Percentiles rank a stretch among this genome's conserved stretches.
phyloP scores from a whole-genome alignment of 2,888 invertebrate genomes.

The Torymus tubicola region DNA sequence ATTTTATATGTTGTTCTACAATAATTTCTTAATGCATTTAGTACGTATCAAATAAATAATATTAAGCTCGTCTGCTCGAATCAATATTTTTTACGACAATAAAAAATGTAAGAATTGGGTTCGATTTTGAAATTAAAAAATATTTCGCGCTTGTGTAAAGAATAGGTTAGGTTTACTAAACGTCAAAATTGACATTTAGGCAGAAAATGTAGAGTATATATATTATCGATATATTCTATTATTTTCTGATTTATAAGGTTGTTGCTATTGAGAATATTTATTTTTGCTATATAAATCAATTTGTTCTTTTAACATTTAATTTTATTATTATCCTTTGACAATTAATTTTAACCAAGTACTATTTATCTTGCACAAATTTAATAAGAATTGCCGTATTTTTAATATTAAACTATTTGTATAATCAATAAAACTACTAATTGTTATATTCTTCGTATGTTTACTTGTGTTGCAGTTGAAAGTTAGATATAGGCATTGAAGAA shows the following conservation, averaged over 20 bases:
- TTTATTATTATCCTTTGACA: too few species aligned
- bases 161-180: slow-evolving; percentile 24
- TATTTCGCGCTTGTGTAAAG: background rate
- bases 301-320: too few species aligned
- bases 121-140: too few species aligned
- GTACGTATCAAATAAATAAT: background rate
- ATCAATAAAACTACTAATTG: too few species aligned
- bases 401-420: too few species aligned
- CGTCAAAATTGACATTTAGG: slow-evolving; percentile 18
- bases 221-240: background rate
- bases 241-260: background rate
- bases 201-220: too few species aligned
- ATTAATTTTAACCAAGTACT: too few species aligned
- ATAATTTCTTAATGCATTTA: background rate
- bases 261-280: background rate
- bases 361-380: too few species aligned
- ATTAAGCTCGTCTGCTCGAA: too few species aligned
- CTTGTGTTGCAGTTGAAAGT: background rate
- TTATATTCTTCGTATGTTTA: background rate
- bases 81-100: too few species aligned
- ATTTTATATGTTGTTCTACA: background rate
- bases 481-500: background rate
- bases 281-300: background rate
- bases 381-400: too few species aligned
- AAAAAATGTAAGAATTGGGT: too few species aligned